Evolutionary conservation across 2,113 vertebrate species (phyloP).

Genomic region (Geococcyx californianus): DNA sequence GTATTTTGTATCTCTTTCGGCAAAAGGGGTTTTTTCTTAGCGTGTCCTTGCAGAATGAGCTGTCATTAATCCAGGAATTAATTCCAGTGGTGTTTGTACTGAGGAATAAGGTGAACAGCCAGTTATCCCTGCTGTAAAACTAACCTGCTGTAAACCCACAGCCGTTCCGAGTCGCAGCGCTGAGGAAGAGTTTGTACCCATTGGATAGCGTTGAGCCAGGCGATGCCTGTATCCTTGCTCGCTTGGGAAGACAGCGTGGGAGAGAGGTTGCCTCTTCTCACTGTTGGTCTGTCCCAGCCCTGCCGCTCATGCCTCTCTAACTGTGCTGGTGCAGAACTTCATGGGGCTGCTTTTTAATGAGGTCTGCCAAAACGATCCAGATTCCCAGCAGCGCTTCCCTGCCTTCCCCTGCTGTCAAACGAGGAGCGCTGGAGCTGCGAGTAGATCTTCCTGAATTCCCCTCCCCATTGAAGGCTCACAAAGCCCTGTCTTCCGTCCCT

Average conservation of each 20-base stretch:
- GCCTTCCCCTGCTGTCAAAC: not conserved
- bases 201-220: not conserved
- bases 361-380: not conserved
- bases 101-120: not conserved
- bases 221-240: not conserved
- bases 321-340: not conserved
- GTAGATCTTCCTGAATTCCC: not conserved
- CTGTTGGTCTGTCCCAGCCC: not conserved
- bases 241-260: not conserved
- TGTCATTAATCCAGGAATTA: not conserved
- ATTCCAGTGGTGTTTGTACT: not conserved
- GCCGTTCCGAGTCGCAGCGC: accelerated
- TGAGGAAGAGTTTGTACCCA: not conserved
- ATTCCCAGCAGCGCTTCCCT: not conserved
- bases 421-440: not conserved
- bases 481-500: not conserved
- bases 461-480: not conserved
- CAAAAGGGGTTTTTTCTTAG: not conserved
- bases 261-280: not conserved
- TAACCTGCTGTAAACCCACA: not conserved
- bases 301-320: accelerated
- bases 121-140: not conserved
- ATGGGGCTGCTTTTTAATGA: not conserved
- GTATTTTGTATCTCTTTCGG: not conserved
- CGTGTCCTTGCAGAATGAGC: not conserved